These are phyloP conservation scores for Mimumesa dahlbomi DNA, from an alignment of 2,888 invertebrate species.

Conservation along the genomic window DNA sequence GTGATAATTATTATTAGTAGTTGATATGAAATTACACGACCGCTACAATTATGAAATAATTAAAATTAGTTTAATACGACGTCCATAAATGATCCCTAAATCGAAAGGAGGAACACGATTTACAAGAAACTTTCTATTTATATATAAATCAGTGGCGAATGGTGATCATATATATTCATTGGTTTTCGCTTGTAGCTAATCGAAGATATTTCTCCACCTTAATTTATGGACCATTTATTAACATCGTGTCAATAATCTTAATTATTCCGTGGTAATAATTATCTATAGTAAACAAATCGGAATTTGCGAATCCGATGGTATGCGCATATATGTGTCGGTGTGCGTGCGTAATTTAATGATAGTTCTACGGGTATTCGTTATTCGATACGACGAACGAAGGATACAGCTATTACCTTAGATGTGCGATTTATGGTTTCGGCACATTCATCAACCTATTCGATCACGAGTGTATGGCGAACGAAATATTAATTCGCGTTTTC, in stretches of 20 bases:
- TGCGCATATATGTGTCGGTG: background rate
- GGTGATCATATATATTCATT: no score
- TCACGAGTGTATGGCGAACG: background rate
- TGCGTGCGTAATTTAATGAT: background rate
- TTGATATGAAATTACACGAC: constrained; percentile 1
- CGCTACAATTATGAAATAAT: constrained; percentile 23
- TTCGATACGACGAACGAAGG: background rate
- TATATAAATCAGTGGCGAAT: no score
- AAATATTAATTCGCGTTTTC: background rate
- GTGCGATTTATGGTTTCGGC: background rate
- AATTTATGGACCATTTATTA: background rate
- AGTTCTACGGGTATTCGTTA: constrained; percentile 10
- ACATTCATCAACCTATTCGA: background rate
- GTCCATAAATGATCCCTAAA: no score
- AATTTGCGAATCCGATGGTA: background rate
- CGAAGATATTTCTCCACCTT: background rate
- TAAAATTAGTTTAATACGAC: background rate
- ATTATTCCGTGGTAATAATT: background rate
- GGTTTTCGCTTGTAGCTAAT: no score
- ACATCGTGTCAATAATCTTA: background rate
- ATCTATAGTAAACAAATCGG: background rate
- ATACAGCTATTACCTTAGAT: background rate
- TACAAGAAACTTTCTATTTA: no score
- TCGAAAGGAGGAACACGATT: no score
- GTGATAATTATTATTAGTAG: constrained; percentile 42